Conservation (phyloP, 2,113 vertebrate genomes). For the Rhinolophus ferrumequinum region DNA sequence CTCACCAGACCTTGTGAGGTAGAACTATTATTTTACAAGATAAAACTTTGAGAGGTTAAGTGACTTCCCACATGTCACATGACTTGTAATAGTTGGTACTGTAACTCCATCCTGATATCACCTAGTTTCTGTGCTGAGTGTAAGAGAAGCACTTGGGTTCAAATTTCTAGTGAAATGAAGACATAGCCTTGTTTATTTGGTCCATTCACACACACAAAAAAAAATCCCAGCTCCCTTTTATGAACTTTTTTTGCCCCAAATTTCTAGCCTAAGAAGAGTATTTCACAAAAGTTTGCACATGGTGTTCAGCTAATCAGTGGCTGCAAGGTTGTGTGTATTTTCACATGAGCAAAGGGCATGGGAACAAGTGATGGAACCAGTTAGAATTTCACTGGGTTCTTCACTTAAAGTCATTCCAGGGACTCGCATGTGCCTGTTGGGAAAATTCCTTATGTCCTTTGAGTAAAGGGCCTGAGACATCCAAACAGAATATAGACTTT, state of each 20-base stretch:
- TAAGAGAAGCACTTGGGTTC: neutral
- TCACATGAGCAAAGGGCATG: neutral
- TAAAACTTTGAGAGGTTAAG: neutral
- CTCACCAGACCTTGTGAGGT: neutral
- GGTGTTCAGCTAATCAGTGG: neutral
- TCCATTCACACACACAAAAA: neutral
- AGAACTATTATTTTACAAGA: neutral
- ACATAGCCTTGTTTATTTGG: conserved; percentile 25
- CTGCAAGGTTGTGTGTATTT: neutral
- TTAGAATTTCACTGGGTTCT: neutral
- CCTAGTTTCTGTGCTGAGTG: neutral
- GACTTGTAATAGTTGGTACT: neutral
- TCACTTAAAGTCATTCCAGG: neutral
- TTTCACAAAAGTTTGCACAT: neutral
- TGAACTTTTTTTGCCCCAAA: neutral
- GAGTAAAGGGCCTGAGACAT: neutral
- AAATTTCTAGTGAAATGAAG: conserved; percentile 16
- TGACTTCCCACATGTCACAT: neutral
- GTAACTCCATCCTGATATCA: neutral
- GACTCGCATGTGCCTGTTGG: neutral
- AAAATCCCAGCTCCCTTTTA: neutral
- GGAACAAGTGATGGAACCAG: neutral
- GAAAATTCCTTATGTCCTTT: neutral
- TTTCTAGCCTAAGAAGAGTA: conserved; percentile 2
- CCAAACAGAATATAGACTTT: neutral